Percentiles rank a stretch among this genome's conserved stretches.
Evolutionary conservation across 2,888 invertebrate genomes (phyloP).

Genomic region (Pycnomerus fuliginosus): DNA sequence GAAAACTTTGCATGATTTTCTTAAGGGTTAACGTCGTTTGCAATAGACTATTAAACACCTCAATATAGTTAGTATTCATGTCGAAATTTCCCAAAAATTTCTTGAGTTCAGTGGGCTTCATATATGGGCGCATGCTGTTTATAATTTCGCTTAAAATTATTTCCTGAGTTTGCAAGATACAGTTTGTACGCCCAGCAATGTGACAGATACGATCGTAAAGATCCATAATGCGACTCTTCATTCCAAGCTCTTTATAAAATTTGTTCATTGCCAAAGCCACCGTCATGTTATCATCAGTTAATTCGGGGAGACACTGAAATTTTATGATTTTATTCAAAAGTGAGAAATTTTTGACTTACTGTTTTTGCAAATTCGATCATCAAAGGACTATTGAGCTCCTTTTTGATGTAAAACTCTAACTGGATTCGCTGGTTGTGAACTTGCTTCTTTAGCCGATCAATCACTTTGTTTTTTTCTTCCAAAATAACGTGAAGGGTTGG

Average conservation of each 20-base stretch:
- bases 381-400: slow-evolving; percentile 31
- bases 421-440: slow-evolving; percentile 44
- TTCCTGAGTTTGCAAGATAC: slow-evolving; percentile 32
- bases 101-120: slow-evolving; percentile 25
- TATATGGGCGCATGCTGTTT: slow-evolving; percentile 30
- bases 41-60: slow-evolving; percentile 37
- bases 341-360: slow-evolving; percentile 33
- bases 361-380: slow-evolving; percentile 38
- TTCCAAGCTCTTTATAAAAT: slow-evolving; percentile 38
- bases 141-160: slow-evolving; percentile 36
- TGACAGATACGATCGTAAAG: slow-evolving; percentile 35
- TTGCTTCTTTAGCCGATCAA: slow-evolving; percentile 37
- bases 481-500: slow-evolving; percentile 26
- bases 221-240: slow-evolving; percentile 36
- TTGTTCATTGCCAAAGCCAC: slow-evolving; percentile 39
- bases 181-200: slow-evolving; percentile 23
- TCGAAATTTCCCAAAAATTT: slow-evolving; percentile 27
- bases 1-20: slow-evolving; percentile 37
- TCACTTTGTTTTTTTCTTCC: slow-evolving; percentile 43
- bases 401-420: slow-evolving; percentile 41
- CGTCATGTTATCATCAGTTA: slow-evolving; percentile 38
- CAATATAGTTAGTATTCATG: slow-evolving; percentile 29
- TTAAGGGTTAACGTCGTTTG: slow-evolving; percentile 32
- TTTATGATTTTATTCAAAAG: too few species aligned
- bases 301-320: slow-evolving; percentile 36